Conservation (phyloP, 2,113 vertebrate genomes). For the Osmerus mordax region DNA sequence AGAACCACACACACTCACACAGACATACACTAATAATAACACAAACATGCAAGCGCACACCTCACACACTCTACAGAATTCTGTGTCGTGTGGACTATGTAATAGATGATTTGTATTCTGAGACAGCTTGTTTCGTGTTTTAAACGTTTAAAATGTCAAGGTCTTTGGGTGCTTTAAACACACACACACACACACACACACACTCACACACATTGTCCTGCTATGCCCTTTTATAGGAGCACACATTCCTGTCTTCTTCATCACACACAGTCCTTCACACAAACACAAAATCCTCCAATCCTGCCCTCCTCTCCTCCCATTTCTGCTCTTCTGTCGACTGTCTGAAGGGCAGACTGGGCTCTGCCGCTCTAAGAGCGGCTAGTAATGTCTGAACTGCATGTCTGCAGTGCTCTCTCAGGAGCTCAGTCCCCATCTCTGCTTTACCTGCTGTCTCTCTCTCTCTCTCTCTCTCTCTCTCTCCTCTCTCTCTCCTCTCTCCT, state of each 20-base stretch:
- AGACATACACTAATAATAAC: too few species aligned
- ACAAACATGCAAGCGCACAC: too few species aligned
- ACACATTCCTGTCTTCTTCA: too few species aligned
- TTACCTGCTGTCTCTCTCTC: conserved; percentile 2
- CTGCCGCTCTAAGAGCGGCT: not conserved
- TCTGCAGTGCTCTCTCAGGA: not conserved
- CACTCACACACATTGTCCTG: not conserved
- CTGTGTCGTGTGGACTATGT: too few species aligned
- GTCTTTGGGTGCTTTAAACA: not conserved
- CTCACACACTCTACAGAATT: too few species aligned
- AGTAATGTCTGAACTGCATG: not conserved
- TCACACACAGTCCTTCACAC: not conserved
- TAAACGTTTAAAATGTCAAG: not conserved
- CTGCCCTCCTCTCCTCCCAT: not conserved
- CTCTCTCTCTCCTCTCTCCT: too few species aligned
- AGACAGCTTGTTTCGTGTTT: too few species aligned
- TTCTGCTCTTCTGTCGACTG: not conserved
- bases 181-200: not conserved
- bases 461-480: not conserved
- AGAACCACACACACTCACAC: too few species aligned
- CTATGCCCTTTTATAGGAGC: not conserved
- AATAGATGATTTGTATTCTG: too few species aligned
- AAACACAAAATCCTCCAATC: not conserved
- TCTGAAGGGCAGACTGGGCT: conserved; percentile 6
- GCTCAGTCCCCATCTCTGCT: not conserved